A percentile compares a stretch with the other conserved stretches of the same genome.
These are phyloP conservation scores for Acanthopagrus latus DNA, from an alignment of 2,797 vertebrate genomes.

Conservation along the genomic window DNA sequence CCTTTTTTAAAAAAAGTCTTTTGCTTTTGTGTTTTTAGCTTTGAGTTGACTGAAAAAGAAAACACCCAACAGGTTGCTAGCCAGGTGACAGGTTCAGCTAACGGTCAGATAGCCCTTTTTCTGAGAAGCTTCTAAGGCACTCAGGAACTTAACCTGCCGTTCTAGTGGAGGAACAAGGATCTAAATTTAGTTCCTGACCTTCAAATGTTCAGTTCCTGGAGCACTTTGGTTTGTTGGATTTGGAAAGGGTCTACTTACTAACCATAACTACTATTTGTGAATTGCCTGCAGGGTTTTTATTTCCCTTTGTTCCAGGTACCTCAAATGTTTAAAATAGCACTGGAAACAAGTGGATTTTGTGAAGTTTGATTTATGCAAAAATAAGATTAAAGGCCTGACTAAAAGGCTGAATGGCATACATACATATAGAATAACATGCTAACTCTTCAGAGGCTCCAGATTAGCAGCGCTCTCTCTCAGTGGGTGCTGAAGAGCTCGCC, in stretches of 20 bases:
- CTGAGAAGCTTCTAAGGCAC: background rate
- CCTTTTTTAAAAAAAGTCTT: background rate
- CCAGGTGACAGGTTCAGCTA: background rate
- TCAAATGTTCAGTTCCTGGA: background rate
- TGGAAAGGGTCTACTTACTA: background rate
- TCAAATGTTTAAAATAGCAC: background rate
- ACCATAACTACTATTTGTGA: background rate
- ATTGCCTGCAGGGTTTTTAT: background rate
- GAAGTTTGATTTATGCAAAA: slow-evolving; percentile 41
- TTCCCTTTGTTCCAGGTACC: background rate
- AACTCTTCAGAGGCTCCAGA: slow-evolving; percentile 45
- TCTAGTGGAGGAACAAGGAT: background rate
- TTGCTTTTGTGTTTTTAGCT: background rate
- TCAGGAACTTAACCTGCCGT: background rate
- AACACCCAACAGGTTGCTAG: background rate
- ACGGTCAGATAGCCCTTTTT: too few species aligned
- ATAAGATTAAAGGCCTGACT: slow-evolving; percentile 43
- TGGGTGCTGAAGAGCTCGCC: slow-evolving; percentile 54
- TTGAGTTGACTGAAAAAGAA: background rate
- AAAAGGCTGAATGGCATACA: slow-evolving; percentile 26
- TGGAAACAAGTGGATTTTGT: slow-evolving; percentile 49
- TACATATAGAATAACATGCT: slow-evolving; percentile 42
- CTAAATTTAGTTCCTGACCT: background rate
- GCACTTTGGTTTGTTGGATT: background rate
- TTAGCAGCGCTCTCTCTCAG: slow-evolving; percentile 33